Evolutionary conservation across 2,113 vertebrate genomes (phyloP).

Genomic region (Felis chaus): DNA sequence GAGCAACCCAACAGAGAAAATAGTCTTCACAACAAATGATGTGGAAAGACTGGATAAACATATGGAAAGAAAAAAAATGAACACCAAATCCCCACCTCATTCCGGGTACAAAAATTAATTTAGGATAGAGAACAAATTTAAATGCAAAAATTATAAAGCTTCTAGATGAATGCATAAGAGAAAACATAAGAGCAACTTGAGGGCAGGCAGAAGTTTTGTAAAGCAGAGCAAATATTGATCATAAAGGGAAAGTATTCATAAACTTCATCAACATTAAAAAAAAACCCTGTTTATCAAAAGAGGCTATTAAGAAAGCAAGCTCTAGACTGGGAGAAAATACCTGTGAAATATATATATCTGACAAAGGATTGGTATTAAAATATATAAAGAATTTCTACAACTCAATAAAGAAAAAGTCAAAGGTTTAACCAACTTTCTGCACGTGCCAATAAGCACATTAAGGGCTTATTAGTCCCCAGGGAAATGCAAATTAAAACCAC

Average conservation of each 20-base stretch:
- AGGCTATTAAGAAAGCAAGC: background rate
- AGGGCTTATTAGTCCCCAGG: background rate
- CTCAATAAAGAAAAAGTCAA: conserved; percentile 1
- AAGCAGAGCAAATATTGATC: background rate
- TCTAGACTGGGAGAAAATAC: background rate
- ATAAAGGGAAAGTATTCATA: background rate
- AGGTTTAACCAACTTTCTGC: conserved; percentile 4
- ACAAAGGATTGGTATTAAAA: background rate
- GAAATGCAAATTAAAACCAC: background rate
- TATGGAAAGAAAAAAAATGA: background rate
- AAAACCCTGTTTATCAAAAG: background rate
- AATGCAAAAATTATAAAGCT: background rate
- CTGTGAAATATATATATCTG: background rate
- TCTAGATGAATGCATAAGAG: background rate
- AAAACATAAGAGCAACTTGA: background rate
- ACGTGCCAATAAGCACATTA: background rate
- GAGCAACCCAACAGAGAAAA: background rate
- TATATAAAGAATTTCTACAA: background rate
- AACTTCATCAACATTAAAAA: background rate
- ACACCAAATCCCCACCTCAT: background rate
- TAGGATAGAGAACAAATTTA: background rate
- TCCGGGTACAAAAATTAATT: background rate
- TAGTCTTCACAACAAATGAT: background rate
- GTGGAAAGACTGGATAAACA: background rate
- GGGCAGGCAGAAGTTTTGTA: background rate